phyloP scores from a whole-genome alignment of 2,113 vertebrate genomes.

The Solenodon paradoxus region DNA sequence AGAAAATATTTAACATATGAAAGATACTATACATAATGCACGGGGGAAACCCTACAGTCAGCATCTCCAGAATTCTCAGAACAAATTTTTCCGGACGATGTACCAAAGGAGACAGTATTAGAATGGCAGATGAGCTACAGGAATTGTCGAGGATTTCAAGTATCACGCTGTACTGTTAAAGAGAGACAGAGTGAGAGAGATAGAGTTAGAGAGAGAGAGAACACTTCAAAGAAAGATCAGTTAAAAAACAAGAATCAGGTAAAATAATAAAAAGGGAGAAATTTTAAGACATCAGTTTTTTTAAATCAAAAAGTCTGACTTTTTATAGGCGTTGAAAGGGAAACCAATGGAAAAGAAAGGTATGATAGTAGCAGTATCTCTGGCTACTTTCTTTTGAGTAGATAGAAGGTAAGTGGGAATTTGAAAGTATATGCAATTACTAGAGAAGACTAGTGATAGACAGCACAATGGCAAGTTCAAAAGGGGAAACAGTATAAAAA shows the following conservation, averaged over 20 bases:
- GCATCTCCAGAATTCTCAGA: neutral
- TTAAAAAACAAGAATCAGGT: neutral
- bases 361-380: neutral
- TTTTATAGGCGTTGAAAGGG: neutral
- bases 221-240: neutral
- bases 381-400: neutral
- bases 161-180: neutral
- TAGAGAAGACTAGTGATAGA: neutral
- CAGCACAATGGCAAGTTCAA: neutral
- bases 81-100: neutral
- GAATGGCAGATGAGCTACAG: neutral
- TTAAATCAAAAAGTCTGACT: neutral
- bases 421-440: neutral
- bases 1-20: neutral
- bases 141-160: conserved; percentile 28
- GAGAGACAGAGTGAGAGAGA: too few relatives aligned
- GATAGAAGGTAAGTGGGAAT: neutral
- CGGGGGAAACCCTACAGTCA: neutral
- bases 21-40: neutral
- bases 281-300: neutral
- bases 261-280: neutral
- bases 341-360: neutral
- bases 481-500: neutral
- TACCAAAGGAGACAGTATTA: neutral
- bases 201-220: neutral